Base-by-base conservation (phyloP, 2,113 vertebrate genomes). In the Tamias sibiricus region DNA sequence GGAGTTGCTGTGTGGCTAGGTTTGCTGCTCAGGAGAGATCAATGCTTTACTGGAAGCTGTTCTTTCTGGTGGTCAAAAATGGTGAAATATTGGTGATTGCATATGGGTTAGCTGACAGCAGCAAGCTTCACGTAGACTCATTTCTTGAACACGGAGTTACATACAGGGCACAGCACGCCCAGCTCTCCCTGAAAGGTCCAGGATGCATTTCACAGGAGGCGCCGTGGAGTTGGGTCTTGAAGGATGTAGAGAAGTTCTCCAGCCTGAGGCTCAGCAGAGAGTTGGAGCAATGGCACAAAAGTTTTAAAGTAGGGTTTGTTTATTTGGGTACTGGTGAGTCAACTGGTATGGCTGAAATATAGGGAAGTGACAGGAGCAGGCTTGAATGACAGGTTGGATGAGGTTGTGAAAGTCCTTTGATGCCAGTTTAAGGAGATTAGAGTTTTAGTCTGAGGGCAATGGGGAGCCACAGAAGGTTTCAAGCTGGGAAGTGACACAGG, bases 221-320 rank as follows among this genome's bases (percentile, higher is more conserved):
- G 16, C 42, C 37, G 20, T 32, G 9, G 59, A 88, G 17, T 32
- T 59, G 42, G 74, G 44, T 72, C 75, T 96, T 72, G 44, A 82
- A 82, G 86, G 72, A 9, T 93, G 89, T 62, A 44, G 40, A 93
- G 90, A 66, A 81, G 77, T 95, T 89, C 62, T 74, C 75, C 12
- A 68, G 64, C 37, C 57, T 74, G 47, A 75, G 54, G 57, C 6
- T 20, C 54, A 22, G 37, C 52, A 35, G 76, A 28, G 2, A 28
- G 44, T 1, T 17, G 62, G 64, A 14, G 32, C 26, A 83, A 90
- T 83, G 75, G 16, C 10, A 54, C 26, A 79, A 14, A 47, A 44
- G 87, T 84, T 90, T 83, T 82, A 75, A 75, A 80, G 9, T 74
- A 62, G 37, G 22, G 1, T 69, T 94, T 59, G 42, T 75, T 94